Conservation (phyloP, 2,888 invertebrate genomes). For the Chrysolina haemoptera region DNA sequence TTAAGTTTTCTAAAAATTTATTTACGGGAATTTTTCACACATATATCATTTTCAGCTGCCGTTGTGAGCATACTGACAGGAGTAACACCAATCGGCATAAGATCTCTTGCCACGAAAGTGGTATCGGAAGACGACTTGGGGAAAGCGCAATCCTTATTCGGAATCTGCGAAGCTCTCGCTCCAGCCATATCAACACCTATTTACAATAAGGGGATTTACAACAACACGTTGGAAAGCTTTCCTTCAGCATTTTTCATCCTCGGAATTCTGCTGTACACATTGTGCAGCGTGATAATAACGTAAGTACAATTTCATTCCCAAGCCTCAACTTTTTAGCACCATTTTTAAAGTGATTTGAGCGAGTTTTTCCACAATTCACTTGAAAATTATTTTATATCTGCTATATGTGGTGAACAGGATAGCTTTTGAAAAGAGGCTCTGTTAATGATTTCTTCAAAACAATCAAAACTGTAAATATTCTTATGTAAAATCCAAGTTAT, state of each 20-base stretch:
- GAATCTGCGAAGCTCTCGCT: constrained; percentile 75
- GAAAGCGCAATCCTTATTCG: constrained; percentile 73
- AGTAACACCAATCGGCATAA: constrained; percentile 64
- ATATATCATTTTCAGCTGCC: constrained; percentile 49
- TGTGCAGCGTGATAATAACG: constrained; percentile 53
- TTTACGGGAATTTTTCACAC: background rate
- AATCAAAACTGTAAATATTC: too few species aligned
- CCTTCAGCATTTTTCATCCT: constrained; percentile 75
- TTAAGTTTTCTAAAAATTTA: too few species aligned
- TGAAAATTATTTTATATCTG: too few species aligned
- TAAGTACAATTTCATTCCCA: constrained; percentile 52
- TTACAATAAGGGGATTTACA: constrained; percentile 73
- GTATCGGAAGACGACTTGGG: constrained; percentile 66
- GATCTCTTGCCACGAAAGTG: constrained; percentile 67
- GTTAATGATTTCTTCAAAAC: too few species aligned
- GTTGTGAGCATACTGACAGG: constrained; percentile 65
- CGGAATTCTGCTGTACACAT: constrained; percentile 62
- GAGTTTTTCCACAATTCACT: too few species aligned
- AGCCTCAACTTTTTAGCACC: background rate
- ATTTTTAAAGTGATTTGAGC: too few species aligned
- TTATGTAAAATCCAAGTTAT: too few species aligned
- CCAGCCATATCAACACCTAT: constrained; percentile 73
- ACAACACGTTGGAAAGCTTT: constrained; percentile 70
- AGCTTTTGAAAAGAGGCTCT: too few species aligned
- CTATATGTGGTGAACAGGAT: too few species aligned